Evolutionary conservation across 2,888 invertebrate species (phyloP).

Genomic region (Cephonodes hylas): DNA sequence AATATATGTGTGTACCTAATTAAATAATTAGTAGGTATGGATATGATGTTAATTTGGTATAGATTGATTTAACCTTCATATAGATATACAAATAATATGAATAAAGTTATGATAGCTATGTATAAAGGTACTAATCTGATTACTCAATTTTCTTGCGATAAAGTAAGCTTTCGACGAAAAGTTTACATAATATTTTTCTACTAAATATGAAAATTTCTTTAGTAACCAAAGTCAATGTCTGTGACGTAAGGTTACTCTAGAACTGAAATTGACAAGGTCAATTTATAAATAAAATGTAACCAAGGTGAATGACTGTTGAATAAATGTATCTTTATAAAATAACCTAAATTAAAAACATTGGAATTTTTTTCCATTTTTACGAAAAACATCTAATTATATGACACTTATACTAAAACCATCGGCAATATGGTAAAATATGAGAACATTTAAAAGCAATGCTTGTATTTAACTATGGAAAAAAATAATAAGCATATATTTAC

Average conservation of each 20-base stretch:
- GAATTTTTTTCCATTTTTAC: not conserved
- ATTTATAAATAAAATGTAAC: slow-evolving; percentile 60
- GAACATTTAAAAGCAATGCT: not conserved
- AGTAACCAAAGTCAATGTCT: slow-evolving; percentile 24
- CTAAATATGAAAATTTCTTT: slow-evolving; percentile 13
- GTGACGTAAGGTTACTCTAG: slow-evolving; percentile 71
- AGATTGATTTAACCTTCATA: not conserved
- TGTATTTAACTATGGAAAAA: not conserved
- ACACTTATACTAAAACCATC: not conserved
- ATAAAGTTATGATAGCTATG: not conserved
- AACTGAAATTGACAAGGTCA: slow-evolving; percentile 71
- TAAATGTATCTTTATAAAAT: not conserved
- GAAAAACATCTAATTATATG: not conserved
- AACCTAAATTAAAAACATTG: not conserved
- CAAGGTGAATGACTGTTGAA: slow-evolving; percentile 25
- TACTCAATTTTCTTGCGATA: not conserved
- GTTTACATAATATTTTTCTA: slow-evolving; percentile 12
- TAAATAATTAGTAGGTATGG: not conserved
- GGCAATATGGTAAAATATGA: no score
- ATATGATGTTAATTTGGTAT: not conserved
- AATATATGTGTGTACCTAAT: not conserved
- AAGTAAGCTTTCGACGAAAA: not conserved
- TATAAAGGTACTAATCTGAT: not conserved
- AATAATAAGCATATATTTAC: slow-evolving; percentile 66
- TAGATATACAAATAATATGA: not conserved